Percentiles rank a stretch among this genome's conserved stretches.
Conservation (phyloP, 2,113 vertebrate genomes). For the Hypomesus transpacificus region DNA sequence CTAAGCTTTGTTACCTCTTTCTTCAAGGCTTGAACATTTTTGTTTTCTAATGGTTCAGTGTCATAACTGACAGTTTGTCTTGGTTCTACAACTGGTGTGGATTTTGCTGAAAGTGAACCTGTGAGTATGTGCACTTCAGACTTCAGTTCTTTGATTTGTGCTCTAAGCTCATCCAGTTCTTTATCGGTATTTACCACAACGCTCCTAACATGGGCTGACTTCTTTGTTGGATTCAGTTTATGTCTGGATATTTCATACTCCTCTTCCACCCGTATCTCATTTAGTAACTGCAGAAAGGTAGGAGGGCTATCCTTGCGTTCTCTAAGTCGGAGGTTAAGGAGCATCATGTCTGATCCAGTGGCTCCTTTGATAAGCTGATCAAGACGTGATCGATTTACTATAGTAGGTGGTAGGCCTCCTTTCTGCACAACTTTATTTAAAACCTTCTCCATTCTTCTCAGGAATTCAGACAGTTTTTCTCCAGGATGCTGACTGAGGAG, state of each 20-base stretch:
- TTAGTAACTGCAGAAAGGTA: conserved; percentile 24
- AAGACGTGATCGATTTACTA: neutral
- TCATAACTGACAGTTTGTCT: neutral
- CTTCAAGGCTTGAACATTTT: neutral
- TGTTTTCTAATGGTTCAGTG: neutral
- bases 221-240: conserved; percentile 9
- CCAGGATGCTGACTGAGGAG: conserved; percentile 14
- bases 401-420: neutral
- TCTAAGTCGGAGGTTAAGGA: conserved; percentile 16
- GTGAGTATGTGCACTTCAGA: neutral
- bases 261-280: conserved; percentile 22
- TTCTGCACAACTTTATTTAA: conserved; percentile 33
- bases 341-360: conserved; percentile 13
- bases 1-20: neutral
- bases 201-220: conserved; percentile 1
- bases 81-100: neutral
- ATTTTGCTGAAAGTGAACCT: neutral
- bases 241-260: conserved; percentile 27
- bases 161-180: neutral
- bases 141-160: neutral
- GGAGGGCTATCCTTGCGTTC: conserved; percentile 18
- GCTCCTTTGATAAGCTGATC: conserved; percentile 33
- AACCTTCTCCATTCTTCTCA: conserved; percentile 27
- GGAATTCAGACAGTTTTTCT: conserved; percentile 28
- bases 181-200: neutral